A percentile compares a stretch with the other conserved stretches of the same genome.
Conservation (phyloP, 2,888 invertebrate genomes). For the Sphaerophoria taeniata region DNA sequence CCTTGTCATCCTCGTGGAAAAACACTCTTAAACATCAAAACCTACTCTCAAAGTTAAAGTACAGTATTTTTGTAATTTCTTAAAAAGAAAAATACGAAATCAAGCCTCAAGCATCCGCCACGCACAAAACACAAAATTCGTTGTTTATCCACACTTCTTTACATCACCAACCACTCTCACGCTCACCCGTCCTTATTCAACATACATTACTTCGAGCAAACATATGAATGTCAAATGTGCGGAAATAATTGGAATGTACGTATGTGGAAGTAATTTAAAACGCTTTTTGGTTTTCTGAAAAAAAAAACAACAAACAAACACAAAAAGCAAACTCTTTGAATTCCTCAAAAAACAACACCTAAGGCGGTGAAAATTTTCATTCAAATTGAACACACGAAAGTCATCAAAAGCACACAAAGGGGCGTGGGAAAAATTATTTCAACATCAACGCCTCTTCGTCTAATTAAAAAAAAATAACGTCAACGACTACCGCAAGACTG, state of each 20-base stretch:
- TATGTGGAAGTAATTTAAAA: constrained; percentile 12
- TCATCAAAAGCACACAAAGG: not conserved
- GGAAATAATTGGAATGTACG: not conserved
- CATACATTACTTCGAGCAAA: not conserved
- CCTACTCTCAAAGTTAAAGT: too few relatives aligned
- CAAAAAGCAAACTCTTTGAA: too few relatives aligned
- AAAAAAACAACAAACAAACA: not conserved
- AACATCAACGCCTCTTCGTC: constrained; percentile 11
- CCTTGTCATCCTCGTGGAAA: too few relatives aligned
- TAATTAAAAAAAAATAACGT: constrained; percentile 7
- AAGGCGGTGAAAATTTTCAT: not conserved
- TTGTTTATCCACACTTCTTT: not conserved
- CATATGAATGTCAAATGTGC: constrained; percentile 10
- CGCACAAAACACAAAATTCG: not conserved
- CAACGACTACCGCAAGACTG: not conserved
- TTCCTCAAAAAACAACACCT: not conserved
- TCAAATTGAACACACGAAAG: not conserved
- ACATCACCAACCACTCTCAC: not conserved
- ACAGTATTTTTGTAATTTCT: not conserved
- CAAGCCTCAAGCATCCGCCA: not conserved
- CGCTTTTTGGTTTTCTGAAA: not conserved
- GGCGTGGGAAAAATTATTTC: constrained; percentile 17
- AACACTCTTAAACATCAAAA: too few relatives aligned
- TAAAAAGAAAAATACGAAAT: not conserved
- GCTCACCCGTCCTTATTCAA: not conserved